Conservation (phyloP, 2,797 vertebrate genomes). For the Sphenodon punctatus region DNA sequence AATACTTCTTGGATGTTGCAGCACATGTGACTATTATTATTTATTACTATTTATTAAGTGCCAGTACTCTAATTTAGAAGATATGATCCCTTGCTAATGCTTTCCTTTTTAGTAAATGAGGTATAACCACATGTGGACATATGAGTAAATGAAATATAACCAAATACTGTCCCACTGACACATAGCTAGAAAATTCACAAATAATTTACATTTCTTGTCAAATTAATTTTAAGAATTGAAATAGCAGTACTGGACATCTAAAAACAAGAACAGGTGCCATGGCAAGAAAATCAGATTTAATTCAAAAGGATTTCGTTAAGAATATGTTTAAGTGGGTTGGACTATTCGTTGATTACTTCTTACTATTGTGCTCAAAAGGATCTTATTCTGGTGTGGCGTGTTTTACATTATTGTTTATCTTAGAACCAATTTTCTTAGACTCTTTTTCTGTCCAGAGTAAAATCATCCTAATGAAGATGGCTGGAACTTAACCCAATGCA, state of each 20-base stretch:
- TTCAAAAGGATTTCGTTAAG: not conserved
- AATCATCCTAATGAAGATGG: not conserved
- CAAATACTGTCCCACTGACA: too few relatives aligned
- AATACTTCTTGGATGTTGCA: not conserved
- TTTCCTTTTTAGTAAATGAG: not conserved
- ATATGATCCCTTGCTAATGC: not conserved
- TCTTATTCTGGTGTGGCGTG: not conserved
- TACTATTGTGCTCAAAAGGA: not conserved
- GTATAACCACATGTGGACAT: not conserved
- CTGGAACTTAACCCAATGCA: not conserved
- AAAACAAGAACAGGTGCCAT: not conserved
- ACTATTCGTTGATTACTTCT: not conserved
- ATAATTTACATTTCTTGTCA: too few relatives aligned
- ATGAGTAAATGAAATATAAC: too few relatives aligned
- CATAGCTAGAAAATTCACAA: too few relatives aligned
- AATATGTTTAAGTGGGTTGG: not conserved
- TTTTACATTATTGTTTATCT: not conserved
- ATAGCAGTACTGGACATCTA: fast-evolving
- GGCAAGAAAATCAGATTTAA: not conserved
- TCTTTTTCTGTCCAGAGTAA: not conserved
- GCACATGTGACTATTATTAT: not conserved
- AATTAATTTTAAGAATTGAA: too few relatives aligned
- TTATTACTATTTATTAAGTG: not conserved
- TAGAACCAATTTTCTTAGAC: not conserved
- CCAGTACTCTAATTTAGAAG: not conserved